A percentile compares a stretch with the other conserved stretches of the same genome.
These are phyloP conservation scores for Antheraea assamensis DNA, from an alignment of 2,888 invertebrate species.

Conservation along the genomic window DNA sequence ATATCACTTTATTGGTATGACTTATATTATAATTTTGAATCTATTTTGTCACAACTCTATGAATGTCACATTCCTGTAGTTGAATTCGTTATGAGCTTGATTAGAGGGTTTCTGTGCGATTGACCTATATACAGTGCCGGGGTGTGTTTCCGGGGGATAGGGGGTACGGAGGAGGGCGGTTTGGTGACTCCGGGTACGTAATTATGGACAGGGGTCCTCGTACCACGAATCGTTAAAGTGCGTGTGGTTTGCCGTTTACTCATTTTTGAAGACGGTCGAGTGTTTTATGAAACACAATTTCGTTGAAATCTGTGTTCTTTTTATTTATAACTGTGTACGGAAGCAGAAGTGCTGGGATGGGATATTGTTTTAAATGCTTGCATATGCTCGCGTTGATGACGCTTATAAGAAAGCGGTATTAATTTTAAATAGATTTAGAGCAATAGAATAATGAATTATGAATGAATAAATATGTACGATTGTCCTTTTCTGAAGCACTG, in stretches of 20 bases:
- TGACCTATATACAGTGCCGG: constrained; percentile 30
- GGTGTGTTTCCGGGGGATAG: constrained; percentile 3
- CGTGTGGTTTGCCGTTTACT: background rate
- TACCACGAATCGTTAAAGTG: constrained; percentile 34
- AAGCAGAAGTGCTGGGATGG: no score
- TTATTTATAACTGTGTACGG: background rate
- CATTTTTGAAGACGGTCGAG: background rate
- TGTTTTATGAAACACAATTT: background rate
- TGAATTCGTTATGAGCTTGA: constrained; percentile 29
- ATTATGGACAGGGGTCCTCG: constrained; percentile 26
- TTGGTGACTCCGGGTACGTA: constrained; percentile 25
- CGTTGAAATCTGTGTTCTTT: background rate
- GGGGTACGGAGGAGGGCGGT: background rate
- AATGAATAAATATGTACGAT: no score
- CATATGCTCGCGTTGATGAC: no score
- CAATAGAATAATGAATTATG: no score
- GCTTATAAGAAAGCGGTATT: no score
- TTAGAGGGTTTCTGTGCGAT: constrained; percentile 37
- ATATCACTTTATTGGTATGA: no score
- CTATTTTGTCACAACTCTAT: constrained; percentile 10
- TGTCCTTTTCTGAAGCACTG: no score
- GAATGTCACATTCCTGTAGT: constrained; percentile 7
- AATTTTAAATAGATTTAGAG: no score
- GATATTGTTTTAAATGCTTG: no score
- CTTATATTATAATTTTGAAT: background rate